Conservation (phyloP, 2,113 vertebrate genomes). For the Pedionomus torquatus region DNA sequence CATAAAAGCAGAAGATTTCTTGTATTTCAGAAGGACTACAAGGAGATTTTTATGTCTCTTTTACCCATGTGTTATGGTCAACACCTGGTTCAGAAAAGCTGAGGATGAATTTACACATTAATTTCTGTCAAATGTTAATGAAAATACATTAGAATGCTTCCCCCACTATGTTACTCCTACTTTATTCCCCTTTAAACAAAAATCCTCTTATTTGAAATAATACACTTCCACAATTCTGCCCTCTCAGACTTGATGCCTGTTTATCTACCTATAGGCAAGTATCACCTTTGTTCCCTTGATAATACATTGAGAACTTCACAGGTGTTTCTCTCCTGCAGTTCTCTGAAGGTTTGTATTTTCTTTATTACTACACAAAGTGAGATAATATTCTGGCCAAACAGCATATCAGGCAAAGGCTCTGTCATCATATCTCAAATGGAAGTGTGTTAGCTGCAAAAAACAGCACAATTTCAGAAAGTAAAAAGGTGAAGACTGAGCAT, state of each 20-base stretch:
- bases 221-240: neutral
- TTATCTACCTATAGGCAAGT: neutral
- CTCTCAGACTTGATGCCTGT: neutral
- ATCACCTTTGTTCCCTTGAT: neutral
- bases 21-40: neutral
- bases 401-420: fast-evolving
- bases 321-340: neutral
- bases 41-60: neutral
- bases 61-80: neutral
- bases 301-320: neutral
- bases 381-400: neutral
- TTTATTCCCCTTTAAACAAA: neutral
- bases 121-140: neutral
- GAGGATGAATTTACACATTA: neutral
- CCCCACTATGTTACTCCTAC: neutral
- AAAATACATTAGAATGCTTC: neutral
- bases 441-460: neutral
- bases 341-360: neutral
- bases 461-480: neutral
- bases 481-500: neutral
- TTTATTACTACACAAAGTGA: neutral
- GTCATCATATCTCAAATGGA: neutral
- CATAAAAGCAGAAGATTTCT: neutral
- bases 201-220: neutral
- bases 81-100: neutral